Percentiles rank a stretch among this genome's conserved stretches.
These are phyloP conservation scores for Hyposmocoma kahamanoa DNA, from an alignment of 1,140 invertebrate genomes.

Conservation along the genomic window DNA sequence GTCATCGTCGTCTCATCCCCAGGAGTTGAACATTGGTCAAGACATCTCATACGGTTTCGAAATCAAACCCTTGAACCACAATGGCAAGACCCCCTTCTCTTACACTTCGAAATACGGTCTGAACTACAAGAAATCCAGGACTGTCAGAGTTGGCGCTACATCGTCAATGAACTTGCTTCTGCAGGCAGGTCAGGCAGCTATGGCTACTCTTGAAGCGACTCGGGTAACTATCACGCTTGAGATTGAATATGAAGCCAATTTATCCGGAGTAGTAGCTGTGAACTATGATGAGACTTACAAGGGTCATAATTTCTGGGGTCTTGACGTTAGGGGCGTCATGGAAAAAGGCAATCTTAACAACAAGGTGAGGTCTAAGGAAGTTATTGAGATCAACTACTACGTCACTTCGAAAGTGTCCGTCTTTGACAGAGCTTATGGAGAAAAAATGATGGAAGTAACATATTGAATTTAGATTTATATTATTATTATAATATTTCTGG, in stretches of 20 bases:
- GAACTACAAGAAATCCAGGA: background rate
- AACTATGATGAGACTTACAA: slow-evolving; percentile 9
- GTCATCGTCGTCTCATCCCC: background rate
- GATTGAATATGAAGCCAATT: slow-evolving; percentile 11
- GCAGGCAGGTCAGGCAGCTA: slow-evolving; percentile 6
- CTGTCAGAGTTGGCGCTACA: slow-evolving; percentile 7
- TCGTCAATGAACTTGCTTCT: slow-evolving; percentile 1
- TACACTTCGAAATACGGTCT: slow-evolving; percentile 8
- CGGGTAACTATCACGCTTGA: slow-evolving; percentile 10
- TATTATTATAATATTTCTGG: too few relatives aligned
- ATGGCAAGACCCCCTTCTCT: slow-evolving; percentile 8
- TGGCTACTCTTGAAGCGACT: slow-evolving; percentile 6
- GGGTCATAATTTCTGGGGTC: slow-evolving; percentile 13
- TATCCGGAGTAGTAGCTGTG: slow-evolving; percentile 5
- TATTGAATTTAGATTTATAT: too few relatives aligned
- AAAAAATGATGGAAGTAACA: too few relatives aligned
- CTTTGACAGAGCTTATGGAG: too few relatives aligned
- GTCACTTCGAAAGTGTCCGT: slow-evolving; percentile 4
- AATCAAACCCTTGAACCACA: background rate
- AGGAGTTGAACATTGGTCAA: background rate
- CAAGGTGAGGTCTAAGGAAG: background rate
- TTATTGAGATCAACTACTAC: slow-evolving; percentile 9
- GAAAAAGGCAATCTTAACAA: background rate
- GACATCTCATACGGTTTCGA: slow-evolving; percentile 4
- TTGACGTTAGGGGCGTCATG: slow-evolving; percentile 8